phyloP scores from a whole-genome alignment of 1,140 invertebrate species.

The Drosophila sproati region DNA sequence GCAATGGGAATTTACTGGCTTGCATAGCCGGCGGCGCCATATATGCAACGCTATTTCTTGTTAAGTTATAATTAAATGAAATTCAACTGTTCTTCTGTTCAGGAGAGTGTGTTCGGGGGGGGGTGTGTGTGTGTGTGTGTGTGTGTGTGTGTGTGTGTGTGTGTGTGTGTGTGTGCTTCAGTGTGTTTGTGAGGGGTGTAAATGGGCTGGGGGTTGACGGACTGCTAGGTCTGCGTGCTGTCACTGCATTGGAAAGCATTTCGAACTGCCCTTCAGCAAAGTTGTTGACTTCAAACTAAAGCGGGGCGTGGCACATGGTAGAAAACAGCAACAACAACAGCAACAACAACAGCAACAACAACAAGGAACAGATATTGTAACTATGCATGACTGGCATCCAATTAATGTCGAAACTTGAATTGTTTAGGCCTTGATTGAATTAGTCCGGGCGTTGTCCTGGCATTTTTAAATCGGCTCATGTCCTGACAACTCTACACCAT shows the following conservation, averaged over 20 bases:
- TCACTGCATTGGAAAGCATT: constrained; percentile 46
- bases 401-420: constrained; percentile 33
- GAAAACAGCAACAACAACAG: background rate
- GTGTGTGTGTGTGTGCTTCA: background rate
- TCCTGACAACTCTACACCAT: background rate
- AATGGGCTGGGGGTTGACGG: constrained; percentile 1
- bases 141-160: background rate
- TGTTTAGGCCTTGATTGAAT: constrained; percentile 56
- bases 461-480: constrained; percentile 3
- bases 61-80: constrained; percentile 81
- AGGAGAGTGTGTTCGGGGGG: background rate
- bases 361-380: constrained; percentile 12
- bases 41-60: constrained; percentile 73
- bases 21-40: constrained; percentile 61
- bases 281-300: constrained; percentile 37
- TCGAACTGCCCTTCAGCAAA: constrained; percentile 40
- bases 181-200: background rate
- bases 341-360: constrained; percentile 5
- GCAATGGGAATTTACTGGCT: constrained; percentile 48
- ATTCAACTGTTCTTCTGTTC: constrained; percentile 50
- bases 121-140: constrained; percentile 2
- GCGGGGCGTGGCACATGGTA: constrained; percentile 27
- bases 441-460: constrained; percentile 57
- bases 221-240: constrained; percentile 30
- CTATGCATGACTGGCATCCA: constrained; percentile 30